A percentile compares a stretch with the other conserved stretches of the same genome.
phyloP scores from a whole-genome alignment of 2,888 invertebrate species.

The Xestia sexstrigata region DNA sequence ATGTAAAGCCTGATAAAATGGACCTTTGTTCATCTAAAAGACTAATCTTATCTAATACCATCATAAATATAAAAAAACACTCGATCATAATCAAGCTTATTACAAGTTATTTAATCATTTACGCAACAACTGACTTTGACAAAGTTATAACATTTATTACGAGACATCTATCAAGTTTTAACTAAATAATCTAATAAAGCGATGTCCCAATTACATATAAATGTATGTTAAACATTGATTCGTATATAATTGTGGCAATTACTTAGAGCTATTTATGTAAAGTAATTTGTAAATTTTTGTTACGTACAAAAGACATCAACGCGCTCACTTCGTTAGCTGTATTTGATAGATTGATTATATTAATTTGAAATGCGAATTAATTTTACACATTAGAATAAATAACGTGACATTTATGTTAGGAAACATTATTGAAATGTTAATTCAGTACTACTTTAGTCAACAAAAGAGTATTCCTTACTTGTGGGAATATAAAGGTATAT shows the following conservation, averaged over 20 bases:
- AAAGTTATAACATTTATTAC: slow-evolving; percentile 33
- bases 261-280: slow-evolving; percentile 28
- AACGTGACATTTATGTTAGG: not conserved
- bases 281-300: slow-evolving; percentile 13
- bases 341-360: too few relatives aligned
- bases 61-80: not conserved
- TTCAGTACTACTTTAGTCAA: not conserved
- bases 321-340: slow-evolving; percentile 9
- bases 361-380: slow-evolving; percentile 7
- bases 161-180: slow-evolving; percentile 32
- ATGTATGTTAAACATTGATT: slow-evolving; percentile 30
- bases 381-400: not conserved
- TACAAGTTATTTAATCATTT: slow-evolving; percentile 28
- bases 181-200: slow-evolving; percentile 26
- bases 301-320: slow-evolving; percentile 65
- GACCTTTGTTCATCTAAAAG: not conserved
- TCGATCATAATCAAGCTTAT: slow-evolving; percentile 38
- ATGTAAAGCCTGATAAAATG: slow-evolving; percentile 3
- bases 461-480: not conserved
- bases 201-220: slow-evolving; percentile 46
- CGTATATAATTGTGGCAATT: slow-evolving; percentile 42
- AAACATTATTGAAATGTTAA: not conserved
- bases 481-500: not conserved
- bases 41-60: not conserved
- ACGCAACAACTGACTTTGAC: slow-evolving; percentile 39